Base-by-base conservation (phyloP, 2,113 vertebrate genomes). In the Ageneiosus marmoratus region DNA sequence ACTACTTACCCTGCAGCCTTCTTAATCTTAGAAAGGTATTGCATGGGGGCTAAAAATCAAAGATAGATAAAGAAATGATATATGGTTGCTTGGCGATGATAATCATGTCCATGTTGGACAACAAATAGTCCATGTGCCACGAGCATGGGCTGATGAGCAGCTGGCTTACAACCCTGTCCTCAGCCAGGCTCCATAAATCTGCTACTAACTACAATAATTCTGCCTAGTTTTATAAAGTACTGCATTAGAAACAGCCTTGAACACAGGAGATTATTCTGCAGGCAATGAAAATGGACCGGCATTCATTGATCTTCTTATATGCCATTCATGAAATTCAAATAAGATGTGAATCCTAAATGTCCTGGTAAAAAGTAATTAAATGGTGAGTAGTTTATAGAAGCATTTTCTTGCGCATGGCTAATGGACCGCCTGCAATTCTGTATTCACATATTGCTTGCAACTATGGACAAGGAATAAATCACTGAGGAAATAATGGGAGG, bases 331-430 rank as follows among this genome's bases (percentile, higher is more conserved):
- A 81, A 83, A 86, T 84, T 75, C 75, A 80, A 80, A 81, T 32
- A 51, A 82, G 82, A 86, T 56, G 41, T 32, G 50, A 55, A 51
- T 63, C 50, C 69, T 72, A 83, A 87, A 83, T 60, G 74, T 46
- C 46, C 56, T 77, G 63, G 77, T 83, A 82, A 81, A 80, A 87
- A 87, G 77, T 75, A 86, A 86, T 84, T 83, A 86, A 86, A 87
- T 73, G 48, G 77, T 56, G 67, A 82, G 63, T 60, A 70, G 80
- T 84, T 86, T 83, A 60, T 50, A 75, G 58, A 44, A 34, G 83
- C 41, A 53, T 70, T 86, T 67, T 74, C 63, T 53, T 67, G 55
- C 74, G 24, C 46, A 75, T 58, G 77, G 55, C 70, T 87, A 86
- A 86, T 86, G 77, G 78, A 77, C 60, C 53, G 46, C 69, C 69